Evolutionary conservation across 2,797 vertebrate genomes (phyloP), one percentile per base, ranked within the genome.

Genomic region (Mallotus villosus): DNA sequence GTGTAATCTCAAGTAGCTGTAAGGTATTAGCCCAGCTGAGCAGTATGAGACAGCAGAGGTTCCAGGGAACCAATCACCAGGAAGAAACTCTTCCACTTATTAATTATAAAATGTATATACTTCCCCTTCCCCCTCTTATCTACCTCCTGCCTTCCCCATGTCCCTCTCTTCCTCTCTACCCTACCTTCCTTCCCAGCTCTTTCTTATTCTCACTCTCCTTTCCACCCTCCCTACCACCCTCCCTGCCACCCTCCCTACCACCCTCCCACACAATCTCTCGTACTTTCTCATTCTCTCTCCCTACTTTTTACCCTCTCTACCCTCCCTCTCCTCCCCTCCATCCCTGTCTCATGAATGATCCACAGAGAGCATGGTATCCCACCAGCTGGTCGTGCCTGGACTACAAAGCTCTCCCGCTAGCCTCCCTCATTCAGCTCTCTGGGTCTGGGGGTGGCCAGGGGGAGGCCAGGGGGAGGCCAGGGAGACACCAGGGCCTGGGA

Each of bases 301-400:
- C 5, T 74, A 78, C 21, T 67, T 11, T 29, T 19, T 55, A 0
- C 14, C n/a, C 3, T 60, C 29, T 60, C 22, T 46, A 25, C 58
- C 2, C 14, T 14, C n/a, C 53, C 67, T 68, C 67, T 29, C 64
- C 55, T 76, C 73, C 62, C 66, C 75, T 51, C 37, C 65, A 41
- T 78, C 73, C 62, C 66, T 74, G 66, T 55, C 57, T 79, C 80
- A 84, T 86, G 77, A 92, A 88, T 85, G 83, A 90, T 80, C 86
- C 78, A 89, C 80, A 84, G 74, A 79, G 71, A 86, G 76, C 84
- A 83, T 73, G 70, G 74, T 82, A 66, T 41, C 78, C 65, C 74
- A 80, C 76, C 70, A 70, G 74, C 79, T 74, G 69, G 59, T 71
- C 88, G 89, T 92, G 92, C 85, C 77, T 77, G 51, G 91, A 91